These are phyloP conservation scores for Acrobasis consociella DNA, from an alignment of 2,888 invertebrate species.

Conservation along the genomic window DNA sequence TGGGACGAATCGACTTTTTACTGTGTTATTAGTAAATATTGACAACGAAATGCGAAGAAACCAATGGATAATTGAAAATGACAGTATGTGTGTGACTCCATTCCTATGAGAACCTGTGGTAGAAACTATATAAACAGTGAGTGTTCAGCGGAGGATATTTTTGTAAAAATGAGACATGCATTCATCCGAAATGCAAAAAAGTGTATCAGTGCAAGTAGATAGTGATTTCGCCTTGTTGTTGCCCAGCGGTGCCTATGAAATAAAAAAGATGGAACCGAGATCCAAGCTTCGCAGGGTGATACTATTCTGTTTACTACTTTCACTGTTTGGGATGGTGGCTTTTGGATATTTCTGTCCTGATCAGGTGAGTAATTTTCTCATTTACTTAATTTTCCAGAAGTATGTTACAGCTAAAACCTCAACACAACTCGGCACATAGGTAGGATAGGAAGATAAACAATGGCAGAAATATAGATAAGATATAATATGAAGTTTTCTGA, in stretches of 20 bases:
- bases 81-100: constrained; percentile 45
- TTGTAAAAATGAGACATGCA: constrained; percentile 82
- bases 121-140: constrained; percentile 52
- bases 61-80: constrained; percentile 46
- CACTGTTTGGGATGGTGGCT: constrained; percentile 93
- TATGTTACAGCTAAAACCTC: background rate
- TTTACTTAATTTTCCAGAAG: background rate
- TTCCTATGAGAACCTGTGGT: constrained; percentile 27
- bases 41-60: constrained; percentile 51
- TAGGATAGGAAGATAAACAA: background rate
- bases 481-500: background rate
- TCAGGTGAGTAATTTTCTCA: constrained; percentile 82
- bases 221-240: constrained; percentile 91
- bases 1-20: constrained; percentile 5
- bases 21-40: constrained; percentile 56
- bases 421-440: background rate
- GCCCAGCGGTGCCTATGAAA: constrained; percentile 90
- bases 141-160: constrained; percentile 58
- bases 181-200: constrained; percentile 85
- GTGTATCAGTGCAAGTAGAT: constrained; percentile 92
- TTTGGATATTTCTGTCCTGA: constrained; percentile 96
- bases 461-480: constrained; percentile 4
- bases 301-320: constrained; percentile 90
- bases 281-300: constrained; percentile 91
- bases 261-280: constrained; percentile 93